phyloP scores from a whole-genome alignment of 2,888 invertebrate genomes.

The Patella depressa region DNA sequence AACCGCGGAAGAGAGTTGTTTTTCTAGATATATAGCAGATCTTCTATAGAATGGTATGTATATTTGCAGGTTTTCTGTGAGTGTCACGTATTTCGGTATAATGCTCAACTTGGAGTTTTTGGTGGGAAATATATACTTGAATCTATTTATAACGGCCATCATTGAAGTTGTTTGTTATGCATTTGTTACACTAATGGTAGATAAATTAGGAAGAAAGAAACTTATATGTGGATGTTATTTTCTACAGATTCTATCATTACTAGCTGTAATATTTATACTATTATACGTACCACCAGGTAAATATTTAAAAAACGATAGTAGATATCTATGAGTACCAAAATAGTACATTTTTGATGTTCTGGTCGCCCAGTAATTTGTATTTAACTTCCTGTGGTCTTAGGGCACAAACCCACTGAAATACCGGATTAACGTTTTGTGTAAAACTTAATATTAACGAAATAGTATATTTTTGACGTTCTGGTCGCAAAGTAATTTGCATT shows the following conservation, averaged over 20 bases:
- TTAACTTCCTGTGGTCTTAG: no score
- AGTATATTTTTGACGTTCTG: no score
- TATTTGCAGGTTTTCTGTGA: not conserved
- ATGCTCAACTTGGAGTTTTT: not conserved
- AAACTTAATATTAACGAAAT: no score
- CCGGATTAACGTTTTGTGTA: no score
- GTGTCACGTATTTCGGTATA: conserved; percentile 2
- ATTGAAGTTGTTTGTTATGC: not conserved
- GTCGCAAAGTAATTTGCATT: no score
- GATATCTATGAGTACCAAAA: no score
- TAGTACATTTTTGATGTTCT: no score
- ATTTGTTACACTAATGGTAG: not conserved
- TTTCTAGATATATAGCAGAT: no score
- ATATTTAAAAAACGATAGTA: no score
- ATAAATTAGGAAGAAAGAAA: not conserved
- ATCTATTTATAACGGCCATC: not conserved
- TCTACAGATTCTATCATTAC: not conserved
- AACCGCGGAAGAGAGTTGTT: no score
- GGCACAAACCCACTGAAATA: no score
- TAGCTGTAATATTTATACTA: not conserved
- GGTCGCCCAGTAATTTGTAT: no score
- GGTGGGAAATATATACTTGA: not conserved
- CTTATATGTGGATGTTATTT: not conserved
- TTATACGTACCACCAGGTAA: not conserved
- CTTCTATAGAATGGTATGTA: not conserved